Evolutionary conservation across 2,113 vertebrate species (phyloP).

Genomic region (Engystomops pustulosus): DNA sequence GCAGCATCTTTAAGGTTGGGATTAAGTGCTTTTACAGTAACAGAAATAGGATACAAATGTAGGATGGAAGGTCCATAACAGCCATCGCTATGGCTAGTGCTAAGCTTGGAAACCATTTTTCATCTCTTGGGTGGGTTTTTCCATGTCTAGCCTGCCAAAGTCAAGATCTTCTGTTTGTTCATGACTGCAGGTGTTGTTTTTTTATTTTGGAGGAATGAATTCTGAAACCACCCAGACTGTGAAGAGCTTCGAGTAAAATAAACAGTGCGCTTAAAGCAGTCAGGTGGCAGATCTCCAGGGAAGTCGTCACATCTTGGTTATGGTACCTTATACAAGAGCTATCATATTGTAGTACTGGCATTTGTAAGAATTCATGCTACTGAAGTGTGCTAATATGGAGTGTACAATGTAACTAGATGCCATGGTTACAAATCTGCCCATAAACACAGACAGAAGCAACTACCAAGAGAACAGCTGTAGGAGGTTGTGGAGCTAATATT

Average conservation of each 20-base stretch:
- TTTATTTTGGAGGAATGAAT: slow-evolving; percentile 24
- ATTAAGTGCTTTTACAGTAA: slow-evolving; percentile 50
- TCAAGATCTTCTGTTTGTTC: slow-evolving; percentile 39
- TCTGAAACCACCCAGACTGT: slow-evolving; percentile 47
- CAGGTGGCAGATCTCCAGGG: slow-evolving; percentile 23
- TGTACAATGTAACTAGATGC: neutral
- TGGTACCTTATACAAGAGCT: neutral
- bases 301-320: neutral
- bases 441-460: neutral
- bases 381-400: no score
- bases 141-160: slow-evolving; percentile 38
- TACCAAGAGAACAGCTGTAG: neutral
- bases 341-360: neutral
- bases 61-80: slow-evolving; percentile 29
- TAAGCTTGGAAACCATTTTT: slow-evolving; percentile 43
- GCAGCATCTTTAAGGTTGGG: slow-evolving; percentile 39
- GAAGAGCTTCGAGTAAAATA: slow-evolving; percentile 37
- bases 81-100: slow-evolving; percentile 8
- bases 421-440: neutral
- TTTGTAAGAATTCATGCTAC: neutral
- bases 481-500: neutral
- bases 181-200: slow-evolving; percentile 54
- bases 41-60: slow-evolving; percentile 11
- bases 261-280: neutral
- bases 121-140: slow-evolving; percentile 56